Evolutionary conservation across 1,140 invertebrate genomes (phyloP).

Genomic region (Neodiprion virginianus): DNA sequence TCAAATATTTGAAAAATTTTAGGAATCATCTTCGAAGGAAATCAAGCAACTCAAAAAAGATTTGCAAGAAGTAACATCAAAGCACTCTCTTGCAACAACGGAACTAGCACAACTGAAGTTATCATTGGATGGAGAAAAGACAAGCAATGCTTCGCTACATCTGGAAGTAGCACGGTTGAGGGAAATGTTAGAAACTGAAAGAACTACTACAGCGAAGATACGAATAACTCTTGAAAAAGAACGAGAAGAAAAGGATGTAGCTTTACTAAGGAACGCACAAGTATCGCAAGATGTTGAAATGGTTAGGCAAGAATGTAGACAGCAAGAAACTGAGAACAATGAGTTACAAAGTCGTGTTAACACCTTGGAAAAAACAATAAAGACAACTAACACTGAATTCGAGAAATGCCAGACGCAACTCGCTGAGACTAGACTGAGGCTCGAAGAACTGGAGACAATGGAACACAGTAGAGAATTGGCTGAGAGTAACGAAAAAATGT

Average conservation of each 20-base stretch:
- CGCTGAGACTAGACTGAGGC: conserved; percentile 58
- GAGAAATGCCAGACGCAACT: conserved; percentile 59
- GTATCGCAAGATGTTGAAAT: conserved; percentile 83
- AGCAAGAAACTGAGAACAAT: conserved; percentile 65
- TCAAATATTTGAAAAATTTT: background rate
- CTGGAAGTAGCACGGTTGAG: conserved; percentile 45
- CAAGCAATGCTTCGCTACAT: conserved; percentile 48
- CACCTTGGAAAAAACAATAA: conserved; percentile 44
- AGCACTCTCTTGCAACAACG: conserved; percentile 34
- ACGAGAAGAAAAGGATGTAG: conserved; percentile 77
- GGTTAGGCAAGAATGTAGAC: conserved; percentile 72
- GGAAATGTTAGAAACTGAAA: conserved; percentile 48
- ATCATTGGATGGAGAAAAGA: conserved; percentile 45
- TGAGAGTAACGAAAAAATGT: conserved; percentile 63
- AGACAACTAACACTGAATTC: conserved; percentile 59
- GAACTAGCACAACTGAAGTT: conserved; percentile 47
- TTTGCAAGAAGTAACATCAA: conserved; percentile 48
- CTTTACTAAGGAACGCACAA: conserved; percentile 80
- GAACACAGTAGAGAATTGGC: conserved; percentile 54
- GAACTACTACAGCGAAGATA: conserved; percentile 40
- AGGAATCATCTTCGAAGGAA: conserved; percentile 57
- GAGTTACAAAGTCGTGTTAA: conserved; percentile 54
- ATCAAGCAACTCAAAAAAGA: conserved; percentile 54
- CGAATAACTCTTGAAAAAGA: conserved; percentile 60
- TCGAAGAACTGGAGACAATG: conserved; percentile 59